phyloP scores from a whole-genome alignment of 2,888 invertebrate genomes.

The Xylocampa areola region DNA sequence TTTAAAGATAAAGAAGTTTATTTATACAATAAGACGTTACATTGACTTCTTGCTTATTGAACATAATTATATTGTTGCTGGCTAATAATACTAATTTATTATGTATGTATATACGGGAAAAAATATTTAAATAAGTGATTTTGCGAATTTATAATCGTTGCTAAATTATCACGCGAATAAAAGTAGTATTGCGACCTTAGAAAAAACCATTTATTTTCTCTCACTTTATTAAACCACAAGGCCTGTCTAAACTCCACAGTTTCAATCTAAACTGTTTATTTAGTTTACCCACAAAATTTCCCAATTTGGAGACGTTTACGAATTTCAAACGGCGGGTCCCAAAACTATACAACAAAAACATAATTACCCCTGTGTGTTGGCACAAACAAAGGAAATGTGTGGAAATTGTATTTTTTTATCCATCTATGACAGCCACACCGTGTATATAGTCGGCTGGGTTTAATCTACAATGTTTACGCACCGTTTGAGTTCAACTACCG shows the following conservation, averaged over 20 bases:
- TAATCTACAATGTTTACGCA: conserved; percentile 80
- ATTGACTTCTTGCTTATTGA: too few species aligned
- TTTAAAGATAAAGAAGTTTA: too few species aligned
- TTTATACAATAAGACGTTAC: too few species aligned
- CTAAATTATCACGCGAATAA: too few species aligned
- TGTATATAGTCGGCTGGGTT: conserved; percentile 75
- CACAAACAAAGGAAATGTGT: conserved; percentile 56
- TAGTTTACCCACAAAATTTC: conserved; percentile 29
- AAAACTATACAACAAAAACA: conserved; percentile 61
- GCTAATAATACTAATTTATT: too few species aligned
- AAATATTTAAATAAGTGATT: too few species aligned
- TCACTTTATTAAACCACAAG: conserved; percentile 5
- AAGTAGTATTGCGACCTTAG: too few species aligned
- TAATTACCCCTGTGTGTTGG: conserved; percentile 53
- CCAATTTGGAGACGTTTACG: conserved; percentile 36
- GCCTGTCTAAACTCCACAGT: conserved; percentile 18
- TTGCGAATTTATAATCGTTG: too few species aligned
- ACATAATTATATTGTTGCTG: too few species aligned
- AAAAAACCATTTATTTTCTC: too few species aligned
- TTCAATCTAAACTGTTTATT: conserved; percentile 26
- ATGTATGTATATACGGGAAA: too few species aligned
- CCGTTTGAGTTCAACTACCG: conserved; percentile 76
- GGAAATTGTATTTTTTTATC: conserved; percentile 57
- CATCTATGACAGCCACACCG: conserved; percentile 66
- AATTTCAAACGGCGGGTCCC: conserved; percentile 41